Evolutionary conservation across 1,140 invertebrate species (phyloP).

Genomic region (Camponotus pennsylvanicus): DNA sequence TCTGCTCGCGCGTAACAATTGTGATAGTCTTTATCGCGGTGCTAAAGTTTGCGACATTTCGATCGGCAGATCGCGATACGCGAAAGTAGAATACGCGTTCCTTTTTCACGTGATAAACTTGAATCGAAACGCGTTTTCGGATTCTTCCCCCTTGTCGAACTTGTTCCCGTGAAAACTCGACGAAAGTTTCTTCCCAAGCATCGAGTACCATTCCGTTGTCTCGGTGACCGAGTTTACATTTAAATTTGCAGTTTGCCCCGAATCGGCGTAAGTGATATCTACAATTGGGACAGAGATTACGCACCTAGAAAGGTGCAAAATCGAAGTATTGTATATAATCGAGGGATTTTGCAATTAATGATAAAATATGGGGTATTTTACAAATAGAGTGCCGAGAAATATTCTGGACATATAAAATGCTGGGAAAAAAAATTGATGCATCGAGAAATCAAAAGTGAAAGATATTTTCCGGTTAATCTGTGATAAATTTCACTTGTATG

Average conservation of each 20-base stretch:
- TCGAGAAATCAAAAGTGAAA: background rate
- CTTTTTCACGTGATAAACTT: conserved; percentile 30
- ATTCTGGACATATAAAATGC: background rate
- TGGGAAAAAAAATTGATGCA: background rate
- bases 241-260: conserved; percentile 34
- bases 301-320: background rate
- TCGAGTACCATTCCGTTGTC: conserved; percentile 37
- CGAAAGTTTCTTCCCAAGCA: conserved; percentile 23
- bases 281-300: background rate
- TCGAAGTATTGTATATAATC: background rate
- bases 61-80: conserved; percentile 6
- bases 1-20: conserved; percentile 7
- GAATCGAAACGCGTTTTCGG: conserved; percentile 29
- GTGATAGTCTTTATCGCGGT: background rate
- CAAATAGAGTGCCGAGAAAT: background rate
- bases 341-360: background rate
- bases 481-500: background rate
- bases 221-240: conserved; percentile 37
- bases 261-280: conserved; percentile 16
- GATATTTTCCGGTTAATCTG: background rate
- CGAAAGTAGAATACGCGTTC: conserved; percentile 31
- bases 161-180: conserved; percentile 17
- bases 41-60: conserved; percentile 35
- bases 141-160: conserved; percentile 27
- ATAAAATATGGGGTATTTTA: background rate